Evolutionary conservation across 2,113 vertebrate species (phyloP).

Genomic region (Centropristis striata): DNA sequence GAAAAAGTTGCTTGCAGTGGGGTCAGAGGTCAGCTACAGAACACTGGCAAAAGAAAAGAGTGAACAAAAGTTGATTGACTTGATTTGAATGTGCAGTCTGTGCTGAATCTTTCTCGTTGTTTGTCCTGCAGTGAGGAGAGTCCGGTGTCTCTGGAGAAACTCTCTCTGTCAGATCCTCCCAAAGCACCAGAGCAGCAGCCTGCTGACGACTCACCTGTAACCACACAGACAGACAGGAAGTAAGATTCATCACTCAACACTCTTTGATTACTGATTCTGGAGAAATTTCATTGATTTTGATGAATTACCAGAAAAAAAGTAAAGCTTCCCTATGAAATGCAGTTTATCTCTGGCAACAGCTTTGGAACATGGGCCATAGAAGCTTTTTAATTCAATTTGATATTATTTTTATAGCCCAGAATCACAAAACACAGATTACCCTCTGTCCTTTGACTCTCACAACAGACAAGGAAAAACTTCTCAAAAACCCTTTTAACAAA

Average conservation of each 20-base stretch:
- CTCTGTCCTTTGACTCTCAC: no score
- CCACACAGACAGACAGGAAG: constrained; percentile 81
- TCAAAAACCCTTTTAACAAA: no score
- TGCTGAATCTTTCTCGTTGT: background rate
- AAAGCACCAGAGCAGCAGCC: constrained; percentile 60
- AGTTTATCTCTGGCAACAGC: no score
- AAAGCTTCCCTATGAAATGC: no score
- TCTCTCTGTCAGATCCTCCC: constrained; percentile 73
- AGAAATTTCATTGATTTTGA: no score
- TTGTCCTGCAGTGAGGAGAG: constrained; percentile 78
- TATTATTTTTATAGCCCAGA: no score
- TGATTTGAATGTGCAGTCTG: background rate
- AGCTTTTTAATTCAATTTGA: no score
- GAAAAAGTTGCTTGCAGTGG: background rate
- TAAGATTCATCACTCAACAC: constrained; percentile 40
- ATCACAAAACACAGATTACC: no score
- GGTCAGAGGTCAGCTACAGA: constrained; percentile 9
- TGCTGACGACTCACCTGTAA: constrained; percentile 48
- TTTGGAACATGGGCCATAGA: no score
- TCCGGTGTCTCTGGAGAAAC: constrained; percentile 78
- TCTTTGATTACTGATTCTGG: no score
- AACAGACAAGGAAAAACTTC: no score
- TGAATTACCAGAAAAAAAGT: no score
- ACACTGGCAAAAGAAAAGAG: background rate
- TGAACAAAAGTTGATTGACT: background rate